Evolutionary conservation across 2,113 vertebrate species (phyloP).

Genomic region (Phylloscopus trochilus): DNA sequence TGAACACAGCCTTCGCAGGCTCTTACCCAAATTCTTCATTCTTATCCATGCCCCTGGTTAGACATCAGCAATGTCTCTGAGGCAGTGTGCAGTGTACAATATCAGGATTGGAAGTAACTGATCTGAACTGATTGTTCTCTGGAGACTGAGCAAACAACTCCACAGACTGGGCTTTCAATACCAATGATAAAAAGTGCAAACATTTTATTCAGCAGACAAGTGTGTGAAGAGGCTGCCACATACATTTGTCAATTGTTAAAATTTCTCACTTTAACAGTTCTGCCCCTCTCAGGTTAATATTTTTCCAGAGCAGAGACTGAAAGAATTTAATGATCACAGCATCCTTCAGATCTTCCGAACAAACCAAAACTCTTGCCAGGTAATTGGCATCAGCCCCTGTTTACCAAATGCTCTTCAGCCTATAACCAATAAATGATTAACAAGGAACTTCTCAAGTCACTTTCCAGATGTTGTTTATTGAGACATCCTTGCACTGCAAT

Average conservation of each 20-base stretch:
- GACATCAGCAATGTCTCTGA: neutral
- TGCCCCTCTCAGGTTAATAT: constrained; percentile 46
- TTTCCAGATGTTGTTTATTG: constrained; percentile 73
- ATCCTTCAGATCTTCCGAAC: constrained; percentile 37
- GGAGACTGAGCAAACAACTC: constrained; percentile 40
- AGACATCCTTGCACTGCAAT: constrained; percentile 64
- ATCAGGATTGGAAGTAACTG: neutral
- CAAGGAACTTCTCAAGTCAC: constrained; percentile 51
- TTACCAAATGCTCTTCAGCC: constrained; percentile 53
- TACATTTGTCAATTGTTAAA: constrained; percentile 29
- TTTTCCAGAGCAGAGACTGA: constrained; percentile 31
- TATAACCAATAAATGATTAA: constrained; percentile 61
- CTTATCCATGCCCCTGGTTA: neutral
- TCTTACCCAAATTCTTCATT: neutral
- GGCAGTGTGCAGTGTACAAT: neutral
- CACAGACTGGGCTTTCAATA: neutral
- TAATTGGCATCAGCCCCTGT: constrained; percentile 25
- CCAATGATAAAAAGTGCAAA: constrained; percentile 57
- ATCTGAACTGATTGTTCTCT: constrained; percentile 27
- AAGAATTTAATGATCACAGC: constrained; percentile 47
- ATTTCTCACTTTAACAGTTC: constrained; percentile 36
- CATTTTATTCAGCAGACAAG: constrained; percentile 45
- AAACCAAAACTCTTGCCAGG: constrained; percentile 38
- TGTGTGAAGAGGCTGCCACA: constrained; percentile 47
- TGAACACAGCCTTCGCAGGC: neutral